Base-by-base conservation (phyloP, 2,797 vertebrate genomes). In the Neostethus bicornis region DNA sequence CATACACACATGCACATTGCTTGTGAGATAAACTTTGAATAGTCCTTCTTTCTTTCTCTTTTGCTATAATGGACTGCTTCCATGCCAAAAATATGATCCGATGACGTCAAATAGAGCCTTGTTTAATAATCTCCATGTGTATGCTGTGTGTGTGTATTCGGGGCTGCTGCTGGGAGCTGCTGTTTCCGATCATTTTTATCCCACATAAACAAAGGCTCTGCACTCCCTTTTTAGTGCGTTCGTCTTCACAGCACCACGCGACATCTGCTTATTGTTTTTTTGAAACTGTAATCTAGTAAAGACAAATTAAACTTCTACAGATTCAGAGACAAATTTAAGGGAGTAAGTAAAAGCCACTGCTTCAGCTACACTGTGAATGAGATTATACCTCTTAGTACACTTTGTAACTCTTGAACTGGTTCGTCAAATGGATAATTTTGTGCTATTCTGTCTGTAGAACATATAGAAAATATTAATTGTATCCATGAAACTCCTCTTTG, bases 11-110 rank as follows among this genome's bases (percentile, higher is more conserved):
- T 42, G 48, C 26, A 35, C 11, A 51, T 59, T 42, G 5, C 12
- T 47, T 51, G 68, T 62, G 57, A 66, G 72, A 69, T 74, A 59
- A 55, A 76, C 54, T 77, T 67, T 77, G 54, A 75, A 62, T 74
- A 50, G 66, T 57, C 42, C 51, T 45, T 51, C 51, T 55, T 46
- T 37, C 41, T 52, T 45, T 42, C 42, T 37, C 10, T 45, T 24
- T 61, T 44, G 42, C 23, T 51, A 52, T 77, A 75, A 72, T 61
- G 44, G 52, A 47, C 66, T 16, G 51, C 38, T 46, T 70, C 62
- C 37, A 35, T 5, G 49, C 57, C 62, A 57, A 66, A 84, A 81
- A 80, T 77, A 67, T 45, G 50, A 35, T 10, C 49, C 39, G 28
- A 7, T 79, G 80, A 80, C 61, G 63, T 83, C 80, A 73, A 66